Percentiles rank a stretch among this genome's conserved stretches.
These are phyloP conservation scores for Rhopalosiphum padi DNA, from an alignment of 1,140 invertebrate genomes.

Conservation along the genomic window DNA sequence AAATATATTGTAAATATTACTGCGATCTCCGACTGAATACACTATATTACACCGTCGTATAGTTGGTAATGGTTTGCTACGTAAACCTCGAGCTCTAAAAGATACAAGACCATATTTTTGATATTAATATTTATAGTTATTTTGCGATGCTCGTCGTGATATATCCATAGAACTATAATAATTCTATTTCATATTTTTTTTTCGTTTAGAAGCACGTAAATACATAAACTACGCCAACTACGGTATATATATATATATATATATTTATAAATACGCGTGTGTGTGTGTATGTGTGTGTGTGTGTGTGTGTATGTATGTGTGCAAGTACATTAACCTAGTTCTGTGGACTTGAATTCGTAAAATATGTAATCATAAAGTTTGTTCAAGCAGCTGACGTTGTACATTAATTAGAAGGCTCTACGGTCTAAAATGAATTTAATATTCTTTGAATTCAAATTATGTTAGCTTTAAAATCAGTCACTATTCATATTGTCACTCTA, in stretches of 20 bases:
- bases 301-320: not conserved
- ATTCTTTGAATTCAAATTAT: not conserved
- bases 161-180: not conserved
- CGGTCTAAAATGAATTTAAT: not conserved
- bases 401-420: not conserved
- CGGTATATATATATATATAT: not conserved
- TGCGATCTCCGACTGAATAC: not conserved
- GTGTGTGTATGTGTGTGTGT: not conserved
- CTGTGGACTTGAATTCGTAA: not conserved
- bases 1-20: not conserved
- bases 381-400: conserved; percentile 13
- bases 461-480: conserved; percentile 10
- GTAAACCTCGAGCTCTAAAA: not conserved
- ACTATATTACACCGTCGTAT: not conserved
- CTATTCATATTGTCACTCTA: not conserved
- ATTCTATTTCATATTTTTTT: not conserved
- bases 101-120: not conserved
- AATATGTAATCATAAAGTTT: conserved; percentile 1
- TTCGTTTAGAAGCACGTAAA: not conserved
- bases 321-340: conserved; percentile 4
- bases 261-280: not conserved
- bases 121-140: conserved; percentile 27
- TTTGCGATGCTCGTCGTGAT: not conserved
- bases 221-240: not conserved
- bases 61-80: not conserved